Evolutionary conservation across 2,888 invertebrate genomes (phyloP).

Genomic region (Brassicogethes aeneus): DNA sequence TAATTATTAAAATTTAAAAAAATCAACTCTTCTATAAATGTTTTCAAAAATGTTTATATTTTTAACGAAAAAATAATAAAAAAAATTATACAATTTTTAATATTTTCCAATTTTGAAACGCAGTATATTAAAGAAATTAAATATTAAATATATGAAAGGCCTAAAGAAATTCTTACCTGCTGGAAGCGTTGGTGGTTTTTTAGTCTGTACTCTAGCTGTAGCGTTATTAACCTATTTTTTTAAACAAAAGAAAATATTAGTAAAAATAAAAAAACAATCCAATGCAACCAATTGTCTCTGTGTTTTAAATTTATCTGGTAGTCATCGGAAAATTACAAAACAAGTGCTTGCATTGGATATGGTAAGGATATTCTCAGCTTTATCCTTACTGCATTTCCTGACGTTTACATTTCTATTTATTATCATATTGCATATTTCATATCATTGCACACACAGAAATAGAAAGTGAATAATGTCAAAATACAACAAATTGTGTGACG

Average conservation of each 20-base stretch:
- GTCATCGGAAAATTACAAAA: constrained; percentile 13
- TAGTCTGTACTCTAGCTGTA: constrained; percentile 98
- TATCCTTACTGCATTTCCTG: neutral
- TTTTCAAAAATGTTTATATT: too few relatives aligned
- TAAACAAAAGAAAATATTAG: constrained; percentile 30
- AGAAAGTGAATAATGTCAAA: constrained; percentile 1
- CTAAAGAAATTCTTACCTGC: constrained; percentile 70
- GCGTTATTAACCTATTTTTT: constrained; percentile 98
- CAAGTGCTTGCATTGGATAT: constrained; percentile 26
- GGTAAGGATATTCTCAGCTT: constrained; percentile 10
- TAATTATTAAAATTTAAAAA: too few relatives aligned
- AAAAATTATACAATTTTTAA: too few relatives aligned
- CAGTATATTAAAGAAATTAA: too few relatives aligned
- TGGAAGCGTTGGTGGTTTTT: constrained; percentile 88
- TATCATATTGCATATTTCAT: neutral
- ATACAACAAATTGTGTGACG: too few relatives aligned
- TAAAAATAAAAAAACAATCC: too few relatives aligned
- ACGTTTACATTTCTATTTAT: neutral
- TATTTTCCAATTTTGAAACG: too few relatives aligned
- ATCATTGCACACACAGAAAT: neutral
- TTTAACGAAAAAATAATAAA: too few relatives aligned
- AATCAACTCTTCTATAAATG: too few relatives aligned
- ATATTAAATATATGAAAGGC: too few relatives aligned
- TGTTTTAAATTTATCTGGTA: too few relatives aligned
- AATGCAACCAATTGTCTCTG: constrained; percentile 29